phyloP scores from a whole-genome alignment of 37 sponge, comb jelly and placozoan genomes.

The Tethya wilhelma region DNA sequence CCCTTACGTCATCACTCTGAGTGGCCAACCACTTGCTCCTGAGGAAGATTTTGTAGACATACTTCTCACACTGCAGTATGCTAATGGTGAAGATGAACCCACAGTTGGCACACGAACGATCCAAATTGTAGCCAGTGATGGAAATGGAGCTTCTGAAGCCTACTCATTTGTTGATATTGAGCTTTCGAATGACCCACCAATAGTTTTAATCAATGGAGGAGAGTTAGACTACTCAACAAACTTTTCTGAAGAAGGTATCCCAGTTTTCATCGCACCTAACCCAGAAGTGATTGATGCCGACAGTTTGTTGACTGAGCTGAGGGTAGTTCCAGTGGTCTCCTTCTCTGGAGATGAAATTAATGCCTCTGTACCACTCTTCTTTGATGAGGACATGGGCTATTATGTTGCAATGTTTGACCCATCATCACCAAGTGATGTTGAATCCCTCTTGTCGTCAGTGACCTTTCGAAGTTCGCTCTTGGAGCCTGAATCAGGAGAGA shows the following conservation, averaged over 20 bases:
- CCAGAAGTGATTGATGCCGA: slow-evolving; percentile 35
- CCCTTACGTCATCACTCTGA: neutral
- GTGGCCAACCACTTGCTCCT: slow-evolving; percentile 30
- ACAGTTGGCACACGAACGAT: slow-evolving; percentile 3
- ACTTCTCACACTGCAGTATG: slow-evolving; percentile 42
- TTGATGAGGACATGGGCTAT: neutral
- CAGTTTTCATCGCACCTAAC: slow-evolving; percentile 21
- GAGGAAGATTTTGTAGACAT: slow-evolving; percentile 23
- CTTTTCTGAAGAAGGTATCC: slow-evolving; percentile 38
- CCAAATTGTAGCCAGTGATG: slow-evolving; percentile 55
- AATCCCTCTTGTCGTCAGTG: slow-evolving; percentile 15
- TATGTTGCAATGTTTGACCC: neutral
- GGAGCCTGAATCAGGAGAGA: slow-evolving; percentile 52
- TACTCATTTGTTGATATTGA: slow-evolving; percentile 16
- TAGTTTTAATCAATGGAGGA: slow-evolving; percentile 16
- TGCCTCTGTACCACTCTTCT: neutral
- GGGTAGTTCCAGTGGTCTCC: neutral
- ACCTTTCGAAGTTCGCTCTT: slow-evolving; percentile 12
- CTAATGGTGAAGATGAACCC: slow-evolving; percentile 74
- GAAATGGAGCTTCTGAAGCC: slow-evolving; percentile 11
- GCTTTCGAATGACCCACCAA: slow-evolving; percentile 55
- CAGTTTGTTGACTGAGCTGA: neutral
- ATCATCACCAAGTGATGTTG: slow-evolving; percentile 1
- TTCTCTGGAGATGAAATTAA: slow-evolving; percentile 24
- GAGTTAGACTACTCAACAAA: neutral